Evolutionary conservation across 2,888 invertebrate species (phyloP), one percentile per base, ranked within the genome.

Genomic region (Cyclophora albipunctata): DNA sequence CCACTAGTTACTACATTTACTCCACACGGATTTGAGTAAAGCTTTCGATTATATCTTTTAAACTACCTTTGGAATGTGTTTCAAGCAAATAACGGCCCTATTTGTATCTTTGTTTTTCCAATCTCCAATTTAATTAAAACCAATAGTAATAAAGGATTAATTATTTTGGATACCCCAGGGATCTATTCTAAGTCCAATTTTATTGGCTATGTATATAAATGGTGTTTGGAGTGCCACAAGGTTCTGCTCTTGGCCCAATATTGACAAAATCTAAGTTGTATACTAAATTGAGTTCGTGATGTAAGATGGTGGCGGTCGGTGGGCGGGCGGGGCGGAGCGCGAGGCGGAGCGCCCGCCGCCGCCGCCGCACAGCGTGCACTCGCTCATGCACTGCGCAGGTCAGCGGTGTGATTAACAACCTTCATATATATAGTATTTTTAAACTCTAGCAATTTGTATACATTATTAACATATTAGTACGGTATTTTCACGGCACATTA

Each of bases 371-470:
- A 73, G 75, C 71, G 89, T 90, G 81, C 90, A 82, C 87, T 90
- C 84, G 78, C 91, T 96, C 76, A 92, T 96, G 89, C 94, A 95
- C 84, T 95, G 95, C 92, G 94, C 95, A 90, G 93, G 93, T 93
- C 70, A 76, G 78, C 48, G 44, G 45, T 45, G 52, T 47, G 49
- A 44, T 5, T 37, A 37, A 37, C 37, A 20, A 20, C 20, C 20
- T 20, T 20, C 20, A 20, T 20, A 1, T 20, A 20, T n/a, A 20
- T 20, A 20, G 20, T 20, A 1, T 20, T 20, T 20, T 20, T 20
- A 20, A 20, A 20, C 20, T 20, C 20, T 20, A 20, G 20, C 20
- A 2, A 20, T 20, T 20, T 20, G 20, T 20, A 20, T 2, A 20
- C 20, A 20, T 20, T 20, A 20, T 20, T 20, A 20, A 20, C 20